A percentile compares a stretch with the other conserved stretches of the same genome.
Evolutionary conservation across 2,113 vertebrate genomes (phyloP).

Genomic region (human (Homo sapiens)): GRCh38 chr14:38359001-38359500

Average conservation of each 20-base stretch:
- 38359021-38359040: not conserved
- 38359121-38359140: not conserved
- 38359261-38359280: not conserved
- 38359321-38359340: not conserved
- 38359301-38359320: not conserved
- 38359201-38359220: not conserved
- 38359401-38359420: not conserved
- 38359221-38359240: not conserved
- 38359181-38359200: not conserved
- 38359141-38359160: not conserved
- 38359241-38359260: not conserved
- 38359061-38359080: not conserved
- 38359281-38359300: not conserved
- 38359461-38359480: not conserved
- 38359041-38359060: not conserved
- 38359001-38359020: not conserved
- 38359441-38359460: not conserved
- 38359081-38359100: not conserved
- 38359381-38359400: too few relatives aligned
- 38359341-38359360: not conserved
- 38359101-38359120: not conserved
- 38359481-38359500: not conserved
- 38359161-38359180: not conserved
- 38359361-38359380: not conserved
- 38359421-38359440: not conserved